These are phyloP conservation scores for Pangasius larnaudii DNA, from an alignment of 2,797 vertebrate genomes.

Conservation along the genomic window DNA sequence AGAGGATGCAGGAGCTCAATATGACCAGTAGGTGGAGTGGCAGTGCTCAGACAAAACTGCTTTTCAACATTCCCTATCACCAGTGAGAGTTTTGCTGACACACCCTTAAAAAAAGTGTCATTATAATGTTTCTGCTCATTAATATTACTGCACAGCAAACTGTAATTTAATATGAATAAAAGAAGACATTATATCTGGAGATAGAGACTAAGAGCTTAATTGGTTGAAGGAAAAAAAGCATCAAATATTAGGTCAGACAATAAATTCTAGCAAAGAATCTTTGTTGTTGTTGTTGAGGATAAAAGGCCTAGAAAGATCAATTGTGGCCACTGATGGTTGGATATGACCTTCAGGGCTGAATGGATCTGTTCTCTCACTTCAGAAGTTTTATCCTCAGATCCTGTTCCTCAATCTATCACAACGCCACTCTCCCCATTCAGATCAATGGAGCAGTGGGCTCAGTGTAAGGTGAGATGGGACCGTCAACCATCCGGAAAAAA, in stretches of 20 bases:
- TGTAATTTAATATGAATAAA: constrained; percentile 1
- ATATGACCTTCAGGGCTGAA: constrained; percentile 44
- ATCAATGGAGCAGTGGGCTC: constrained; percentile 49
- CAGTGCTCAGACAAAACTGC: constrained; percentile 41
- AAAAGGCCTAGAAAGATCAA: not conserved
- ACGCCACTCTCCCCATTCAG: constrained; percentile 25
- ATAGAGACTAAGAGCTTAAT: not conserved
- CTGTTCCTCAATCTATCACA: constrained; percentile 46
- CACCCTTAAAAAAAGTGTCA: constrained; percentile 25
- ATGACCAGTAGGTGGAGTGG: constrained; percentile 57
- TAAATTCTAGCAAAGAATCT: not conserved
- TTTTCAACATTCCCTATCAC: constrained; percentile 1
- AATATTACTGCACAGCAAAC: not conserved
- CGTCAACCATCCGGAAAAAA: constrained; percentile 44
- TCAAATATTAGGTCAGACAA: not conserved
- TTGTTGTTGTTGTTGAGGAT: not conserved
- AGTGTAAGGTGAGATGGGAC: constrained; percentile 48
- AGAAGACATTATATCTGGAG: not conserved
- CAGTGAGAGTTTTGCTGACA: constrained; percentile 21
- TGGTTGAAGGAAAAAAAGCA: not conserved
- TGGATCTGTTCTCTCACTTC: not conserved
- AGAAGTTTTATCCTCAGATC: constrained; percentile 46
- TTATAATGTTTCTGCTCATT: not conserved
- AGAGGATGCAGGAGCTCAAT: constrained; percentile 37
- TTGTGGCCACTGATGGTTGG: constrained; percentile 3